Evolutionary conservation across 2,888 invertebrate species (phyloP).

Genomic region (Oligia latruncula): DNA sequence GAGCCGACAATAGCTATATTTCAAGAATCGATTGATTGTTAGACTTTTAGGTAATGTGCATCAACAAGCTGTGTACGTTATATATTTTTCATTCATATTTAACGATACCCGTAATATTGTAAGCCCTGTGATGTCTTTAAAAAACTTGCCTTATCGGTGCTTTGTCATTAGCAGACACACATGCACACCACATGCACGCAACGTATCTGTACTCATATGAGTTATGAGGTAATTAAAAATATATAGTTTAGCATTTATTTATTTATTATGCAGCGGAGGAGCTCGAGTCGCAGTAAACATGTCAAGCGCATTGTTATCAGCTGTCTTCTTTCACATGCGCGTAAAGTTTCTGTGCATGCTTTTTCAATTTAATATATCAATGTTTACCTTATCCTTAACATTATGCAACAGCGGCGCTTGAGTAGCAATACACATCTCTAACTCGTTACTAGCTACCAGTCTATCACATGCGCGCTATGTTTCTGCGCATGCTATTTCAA

Average conservation of each 20-base stretch:
- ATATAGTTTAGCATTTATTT: no score
- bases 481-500: conserved; percentile 13
- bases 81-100: neutral
- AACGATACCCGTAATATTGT: neutral
- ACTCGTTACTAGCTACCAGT: no score
- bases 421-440: conserved; percentile 82
- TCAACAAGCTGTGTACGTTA: neutral
- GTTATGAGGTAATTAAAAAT: no score
- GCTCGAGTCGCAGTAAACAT: no score
- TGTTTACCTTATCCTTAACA: conserved; percentile 93
- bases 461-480: no score
- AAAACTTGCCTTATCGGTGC: neutral
- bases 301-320: no score
- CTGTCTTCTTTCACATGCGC: neutral
- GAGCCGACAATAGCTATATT: neutral
- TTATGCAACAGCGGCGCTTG: conserved; percentile 94
- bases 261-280: no score
- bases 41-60: neutral
- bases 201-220: neutral
- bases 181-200: neutral
- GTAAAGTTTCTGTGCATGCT: conserved; percentile 17
- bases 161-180: neutral
- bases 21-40: neutral
- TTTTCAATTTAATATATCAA: no score
- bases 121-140: neutral